These are phyloP conservation scores for Tipula unca DNA, from an alignment of 2,888 invertebrate genomes.

Conservation along the genomic window DNA sequence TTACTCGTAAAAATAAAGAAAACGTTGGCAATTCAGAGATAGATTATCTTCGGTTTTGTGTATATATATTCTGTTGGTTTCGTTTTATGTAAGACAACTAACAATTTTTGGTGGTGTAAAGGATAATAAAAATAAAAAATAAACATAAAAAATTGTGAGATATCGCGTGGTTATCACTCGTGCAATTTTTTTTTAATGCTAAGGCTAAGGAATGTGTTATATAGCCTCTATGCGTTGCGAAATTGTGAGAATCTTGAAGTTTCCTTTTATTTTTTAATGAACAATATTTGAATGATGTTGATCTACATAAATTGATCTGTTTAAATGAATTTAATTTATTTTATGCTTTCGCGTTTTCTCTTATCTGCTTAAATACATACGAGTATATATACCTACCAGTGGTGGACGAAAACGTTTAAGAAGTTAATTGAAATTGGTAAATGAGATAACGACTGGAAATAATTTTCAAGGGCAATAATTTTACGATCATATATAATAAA, in stretches of 20 bases:
- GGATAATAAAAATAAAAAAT: background rate
- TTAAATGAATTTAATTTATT: background rate
- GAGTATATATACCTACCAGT: background rate
- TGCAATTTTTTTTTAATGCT: background rate
- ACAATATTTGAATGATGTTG: background rate
- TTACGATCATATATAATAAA: no score
- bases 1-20: constrained; percentile 2
- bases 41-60: background rate
- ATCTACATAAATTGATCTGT: constrained; percentile 8
- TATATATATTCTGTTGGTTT: background rate
- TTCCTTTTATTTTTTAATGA: background rate
- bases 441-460: background rate
- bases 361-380: background rate
- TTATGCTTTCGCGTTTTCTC: background rate
- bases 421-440: constrained; percentile 14
- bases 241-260: background rate
- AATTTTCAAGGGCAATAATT: background rate
- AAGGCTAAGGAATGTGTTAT: background rate
- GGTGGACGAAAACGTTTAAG: background rate
- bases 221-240: background rate
- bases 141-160: background rate
- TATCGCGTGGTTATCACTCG: constrained; percentile 14
- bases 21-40: background rate
- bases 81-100: background rate
- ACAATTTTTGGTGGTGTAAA: constrained; percentile 8